Base-by-base conservation (phyloP, 1,140 invertebrate genomes). In the Pectinophora gossypiella region DNA sequence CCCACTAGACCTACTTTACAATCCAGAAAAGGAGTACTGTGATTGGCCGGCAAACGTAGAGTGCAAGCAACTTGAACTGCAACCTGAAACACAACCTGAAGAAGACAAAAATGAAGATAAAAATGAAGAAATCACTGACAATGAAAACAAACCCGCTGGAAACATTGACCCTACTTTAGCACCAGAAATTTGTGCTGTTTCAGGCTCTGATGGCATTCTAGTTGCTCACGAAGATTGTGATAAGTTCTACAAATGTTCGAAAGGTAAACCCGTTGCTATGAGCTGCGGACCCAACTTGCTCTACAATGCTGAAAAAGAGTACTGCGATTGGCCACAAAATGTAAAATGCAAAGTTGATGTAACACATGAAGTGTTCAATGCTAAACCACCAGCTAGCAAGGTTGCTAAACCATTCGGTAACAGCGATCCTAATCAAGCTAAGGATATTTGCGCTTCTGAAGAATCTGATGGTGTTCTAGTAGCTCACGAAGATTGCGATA, bases 191-290 rank as follows among this genome's bases (percentile, higher is more conserved):
- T 76, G 73, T 18, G 64, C 63, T 12, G 22, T 21, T n/a, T 32
- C 49, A 15, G 59, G 35, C 0, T 64, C 68, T 15, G 56, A 72
- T n/a, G 61, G 59, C 7, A 38, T 62, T 16, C 27, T 71, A 16
- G 35, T 70, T 6, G 61, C 70, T 18, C 70, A 73, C 19, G 64
- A 62, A 49, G 53, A 59, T 5, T 73, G 70, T 32, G 64, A 64
- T n/a, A 42, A 64, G 19, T 73, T 64, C 32, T 70, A 73, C 21
- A 61, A 47, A 40, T 73, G 71, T 18, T 16, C 27, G 2, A 10
- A 63, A 3, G 59, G 64, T 0, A 1, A 23, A 21, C 70, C 70
- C 1, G 47, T 70, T n/a, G 42, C 51, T 6, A 0, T 58, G 7
- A 21, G 13, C 5, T 73, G 71, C 22, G 36, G n/a, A n/a, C n/a